Evolutionary conservation across 2,113 vertebrate species (phyloP).

Genomic region (Gasterosteus nipponicus): DNA sequence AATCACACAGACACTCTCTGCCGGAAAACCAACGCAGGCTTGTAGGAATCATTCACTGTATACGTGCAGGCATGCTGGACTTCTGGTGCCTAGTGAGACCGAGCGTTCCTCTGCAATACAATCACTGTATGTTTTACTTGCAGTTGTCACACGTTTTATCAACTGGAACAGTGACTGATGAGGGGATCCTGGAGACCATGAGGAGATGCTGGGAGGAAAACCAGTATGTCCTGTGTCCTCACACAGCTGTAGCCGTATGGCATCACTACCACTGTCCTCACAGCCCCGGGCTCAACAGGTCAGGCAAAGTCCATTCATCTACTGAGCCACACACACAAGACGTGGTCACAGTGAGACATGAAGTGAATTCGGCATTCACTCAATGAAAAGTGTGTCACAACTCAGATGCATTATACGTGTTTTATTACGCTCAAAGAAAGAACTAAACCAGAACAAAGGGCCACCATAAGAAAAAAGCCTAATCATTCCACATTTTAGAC

Average conservation of each 20-base stretch:
- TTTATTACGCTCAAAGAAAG: neutral
- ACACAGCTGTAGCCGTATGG: constrained; percentile 82
- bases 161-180: constrained; percentile 73
- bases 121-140: neutral
- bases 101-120: too few species aligned
- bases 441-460: neutral
- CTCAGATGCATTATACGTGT: too few species aligned
- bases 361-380: neutral
- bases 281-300: constrained; percentile 64
- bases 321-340: neutral
- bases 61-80: neutral
- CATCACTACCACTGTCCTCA: constrained; percentile 76
- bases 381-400: too few species aligned
- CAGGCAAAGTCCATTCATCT: neutral
- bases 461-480: neutral
- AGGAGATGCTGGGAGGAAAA: constrained; percentile 82
- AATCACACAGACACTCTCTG: constrained; percentile 74
- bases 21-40: constrained; percentile 70
- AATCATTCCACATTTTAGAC: neutral
- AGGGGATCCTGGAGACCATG: constrained; percentile 80
- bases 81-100: too few species aligned
- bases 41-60: constrained; percentile 45
- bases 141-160: constrained; percentile 72
- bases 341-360: neutral
- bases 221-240: constrained; percentile 82